Evolutionary conservation across 2,113 vertebrate species (phyloP).

Genomic region (Malaclemys terrapin): DNA sequence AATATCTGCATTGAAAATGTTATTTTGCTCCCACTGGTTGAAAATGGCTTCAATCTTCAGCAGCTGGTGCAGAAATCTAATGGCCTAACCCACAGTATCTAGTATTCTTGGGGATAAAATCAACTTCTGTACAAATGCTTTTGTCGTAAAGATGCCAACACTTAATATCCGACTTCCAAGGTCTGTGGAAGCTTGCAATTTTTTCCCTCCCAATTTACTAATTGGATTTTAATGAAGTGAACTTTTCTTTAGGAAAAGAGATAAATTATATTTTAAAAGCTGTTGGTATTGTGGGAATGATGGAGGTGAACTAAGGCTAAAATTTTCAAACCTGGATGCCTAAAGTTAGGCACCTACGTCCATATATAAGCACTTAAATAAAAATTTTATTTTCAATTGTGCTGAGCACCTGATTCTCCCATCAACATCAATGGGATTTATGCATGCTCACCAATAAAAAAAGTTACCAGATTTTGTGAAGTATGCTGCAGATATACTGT

Average conservation of each 20-base stretch:
- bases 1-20: background rate
- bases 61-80: background rate
- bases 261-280: background rate
- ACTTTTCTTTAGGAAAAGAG: background rate
- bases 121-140: background rate
- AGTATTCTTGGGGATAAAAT: background rate
- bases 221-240: background rate
- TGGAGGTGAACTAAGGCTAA: background rate
- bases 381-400: background rate
- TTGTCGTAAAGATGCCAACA: background rate
- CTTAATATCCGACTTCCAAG: background rate
- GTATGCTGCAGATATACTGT: background rate
- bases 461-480: background rate
- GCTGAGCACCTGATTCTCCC: background rate
- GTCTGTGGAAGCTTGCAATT: background rate
- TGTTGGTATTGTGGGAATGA: background rate
- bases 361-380: background rate
- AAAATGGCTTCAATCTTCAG: background rate
- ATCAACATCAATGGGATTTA: background rate
- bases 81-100: background rate
- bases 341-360: background rate
- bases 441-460: background rate
- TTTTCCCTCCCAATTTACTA: background rate
- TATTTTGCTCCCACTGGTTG: background rate
- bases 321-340: background rate